Base-by-base conservation (phyloP, 1,140 invertebrate species). In the Zaprionus tsacasi region DNA sequence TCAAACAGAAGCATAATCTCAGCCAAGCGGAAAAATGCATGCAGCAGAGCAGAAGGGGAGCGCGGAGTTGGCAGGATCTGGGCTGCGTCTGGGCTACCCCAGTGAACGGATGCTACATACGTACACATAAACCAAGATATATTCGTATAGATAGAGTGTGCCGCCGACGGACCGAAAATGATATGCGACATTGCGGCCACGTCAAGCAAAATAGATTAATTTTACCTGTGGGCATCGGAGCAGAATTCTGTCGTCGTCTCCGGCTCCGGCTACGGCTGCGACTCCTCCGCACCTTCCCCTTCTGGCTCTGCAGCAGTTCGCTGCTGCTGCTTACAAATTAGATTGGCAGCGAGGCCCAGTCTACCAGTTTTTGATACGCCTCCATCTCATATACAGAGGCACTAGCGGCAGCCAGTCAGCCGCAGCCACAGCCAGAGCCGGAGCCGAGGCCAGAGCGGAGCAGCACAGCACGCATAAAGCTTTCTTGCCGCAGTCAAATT, bases 151-250 rank as follows among this genome's bases (percentile, higher is more conserved):
- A 64, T 15, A 45, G 27, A 11, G 30, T 45, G 40, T 45, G n/a
- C 17, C 11, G 13, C 10, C 17, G 21, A 25, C 38, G 73, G 68
- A 78, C 67, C 76, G 79, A 83, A 88, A 87, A 88, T 88, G 87
- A 88, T 87, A 88, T 79, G 83, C 83, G 83, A 87, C 83, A 75
- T 72, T 88, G 83, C 79, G 83, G 80, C 83, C 83, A 87, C 80
- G 85, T 88, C 73, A 88, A 88, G 77, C 79, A 87, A 88, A 87
- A 88, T 87, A 87, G 83, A 87, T 87, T 87, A 87, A 88, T 87
- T 87, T 87, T 87, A 87, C 83, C 83, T 87, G 83, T 78, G 83
- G 83, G 52, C 83, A 88, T 77, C 77, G 72, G 73, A 52, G 65
- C 83, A 81, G 79, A 86, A 87, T 79, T 66, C 68, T 76, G 45